Evolutionary conservation across 2,797 vertebrate genomes (phyloP), one percentile per base, ranked within the genome.

Genomic region (Erpetoichthys calabaricus): DNA sequence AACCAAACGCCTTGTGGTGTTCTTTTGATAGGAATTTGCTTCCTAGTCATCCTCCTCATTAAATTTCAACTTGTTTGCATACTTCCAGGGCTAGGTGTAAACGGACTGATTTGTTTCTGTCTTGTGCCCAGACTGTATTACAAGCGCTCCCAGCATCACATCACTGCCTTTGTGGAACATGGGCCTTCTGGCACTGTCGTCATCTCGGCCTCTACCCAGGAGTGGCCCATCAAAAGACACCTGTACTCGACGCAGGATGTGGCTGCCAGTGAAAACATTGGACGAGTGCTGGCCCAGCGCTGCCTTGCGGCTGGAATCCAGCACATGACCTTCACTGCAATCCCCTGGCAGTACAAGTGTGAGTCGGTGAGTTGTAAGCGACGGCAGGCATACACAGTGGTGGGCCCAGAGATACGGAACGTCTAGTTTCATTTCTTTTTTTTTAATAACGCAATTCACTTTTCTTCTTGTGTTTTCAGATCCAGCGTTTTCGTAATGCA

Each of bases 211-310:
- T 93, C 93, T 1, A 99, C 92, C 4, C 83, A 69, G 7, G 96
- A 99, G 65, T 99, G 95, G 95, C 89, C 89, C 1, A 54, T 99
- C 68, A 97, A 91, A 62, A 86, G 68, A 65, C 80, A 94, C 67
- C 79, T 99, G 8, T 66, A 77, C 8, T 88, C 85, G 53, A 92
- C 91, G 1, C 73, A 42, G 44, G 86, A 84, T 0, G 89, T 89
- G 47, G 68, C 81, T 0, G 92, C 94, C 0, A 89, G 87, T 65
- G 87, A 81, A 62, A 93, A 86, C 3, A 72, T 98, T 2, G 96
- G 93, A 1, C 85, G 85, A 0, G 87, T 98, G 42, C 70, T 99
- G 75, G 91, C 93, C 0, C 79, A 79, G 47, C 81, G 95, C 43
- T 99, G 96, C 65, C 64, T 78, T 8, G 87, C 90, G 72, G 92